Base-by-base conservation (phyloP, 2,113 vertebrate species). In the Ovis aries region DNA sequence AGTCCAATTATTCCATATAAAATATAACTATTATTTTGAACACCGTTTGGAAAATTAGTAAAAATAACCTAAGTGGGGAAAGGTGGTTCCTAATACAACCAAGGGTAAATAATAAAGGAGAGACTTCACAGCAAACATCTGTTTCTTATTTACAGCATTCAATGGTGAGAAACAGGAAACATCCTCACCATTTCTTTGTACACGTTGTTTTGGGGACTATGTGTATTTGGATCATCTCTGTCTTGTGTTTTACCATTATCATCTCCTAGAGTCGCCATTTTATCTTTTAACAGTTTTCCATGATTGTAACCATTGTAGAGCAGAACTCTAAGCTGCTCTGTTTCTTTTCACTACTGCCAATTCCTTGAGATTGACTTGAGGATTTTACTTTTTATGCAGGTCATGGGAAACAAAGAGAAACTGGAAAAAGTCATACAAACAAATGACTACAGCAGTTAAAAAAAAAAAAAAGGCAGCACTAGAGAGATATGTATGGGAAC, bases 311-410 rank as follows among this genome's bases (percentile, higher is more conserved):
- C 52, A 92, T 57, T 57, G 29, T n/a, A 45, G n/a, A 94, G 53
- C 33, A 88, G 43, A 77, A 60, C 60, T 96, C 74, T 67, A 93
- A 95, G 48, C n/a, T 55, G 1, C 45, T 89, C 83, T 77, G 13
- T 90, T 96, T 86, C 36, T 94, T 90, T 96, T 96, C 64, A 81
- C 80, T 60, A 64, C 33, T 90, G 40, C 31, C 45, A 67, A 43
- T 91, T 89, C n/a, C 84, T 97, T 67, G 85, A 95, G 59, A 96
- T 10, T 77, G 52, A 45, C 43, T 81, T 40, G 43, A 0, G 0
- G 50, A 48, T 52, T 97, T 96, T 93, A 5, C 92, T 96, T 97
- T 96, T 94, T 43, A 81, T 88, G 71, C 74, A 81, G 74, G 83
- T 90, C 92, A 88, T 81, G 48, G 21, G 33, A 96, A 67, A 95